Evolutionary conservation across 1,140 invertebrate genomes (phyloP), one percentile per base, ranked within the genome.

Genomic region (Hesperophylax magnus): DNA sequence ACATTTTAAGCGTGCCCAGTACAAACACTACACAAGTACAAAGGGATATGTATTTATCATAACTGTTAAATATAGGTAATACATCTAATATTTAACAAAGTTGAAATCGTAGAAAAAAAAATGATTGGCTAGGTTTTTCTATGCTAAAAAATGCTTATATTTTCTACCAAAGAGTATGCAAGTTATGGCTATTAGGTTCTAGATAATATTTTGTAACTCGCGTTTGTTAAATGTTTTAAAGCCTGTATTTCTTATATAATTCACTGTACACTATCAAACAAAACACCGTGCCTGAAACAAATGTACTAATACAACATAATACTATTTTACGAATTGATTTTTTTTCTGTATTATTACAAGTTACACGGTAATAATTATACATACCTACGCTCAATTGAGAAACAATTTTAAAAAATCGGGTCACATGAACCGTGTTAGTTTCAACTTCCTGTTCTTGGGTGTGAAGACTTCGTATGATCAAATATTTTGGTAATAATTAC

Each of bases 1-100:
- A 80, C 31, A 56, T 63, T 77, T 81, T 77, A 81, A 81, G 79
- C 79, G 79, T 63, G 20, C 53, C 22, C n/a, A 76, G 61, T 58
- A 72, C 75, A 61, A 1, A 60, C n/a, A n/a, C n/a, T n/a, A n/a
- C n/a, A n/a, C n/a, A n/a, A 1, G 6, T 6, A 27, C 27, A 27
- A 5, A 5, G 27, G 5, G 2, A 27, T 6, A 8, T 6, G 34
- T 39, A 39, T 39, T 1, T 31, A 39, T 39, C 34, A 39, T 39
- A 39, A 6, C 34, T 39, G 34, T 39, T 39, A 6, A 39, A 39
- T 9, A 39, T 39, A 39, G 6, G 27, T 31, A 2, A 7, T 39
- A 39, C 34, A 9, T 39, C 34, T 39, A 39, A 8, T 39, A 39
- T 39, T 39, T 39, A 39, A 39, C 34, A 39, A 39, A 39, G 34